These are phyloP conservation scores for Bombus superbus DNA, from an alignment of 1,140 invertebrate species.

Conservation along the genomic window DNA sequence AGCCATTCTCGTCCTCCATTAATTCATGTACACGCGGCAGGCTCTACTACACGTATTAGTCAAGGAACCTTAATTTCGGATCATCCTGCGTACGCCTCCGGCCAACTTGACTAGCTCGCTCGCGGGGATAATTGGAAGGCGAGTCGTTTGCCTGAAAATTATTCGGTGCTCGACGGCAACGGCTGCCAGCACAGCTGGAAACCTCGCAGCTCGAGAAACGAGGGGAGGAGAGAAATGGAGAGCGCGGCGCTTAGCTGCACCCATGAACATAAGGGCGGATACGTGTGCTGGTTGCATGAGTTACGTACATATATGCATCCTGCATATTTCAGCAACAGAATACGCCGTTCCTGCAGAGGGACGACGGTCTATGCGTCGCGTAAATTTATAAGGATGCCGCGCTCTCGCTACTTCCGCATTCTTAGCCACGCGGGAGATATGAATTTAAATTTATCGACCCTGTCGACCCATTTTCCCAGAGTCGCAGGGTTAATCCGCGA, in stretches of 20 bases:
- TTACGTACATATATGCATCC: neutral
- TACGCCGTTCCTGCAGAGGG: neutral
- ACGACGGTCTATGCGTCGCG: slow-evolving; percentile 2
- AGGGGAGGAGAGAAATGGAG: neutral
- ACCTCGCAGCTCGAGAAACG: neutral
- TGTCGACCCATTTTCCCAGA: slow-evolving; percentile 42
- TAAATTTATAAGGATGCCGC: slow-evolving; percentile 59
- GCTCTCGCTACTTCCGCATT: slow-evolving; percentile 38
- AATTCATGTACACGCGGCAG: no score
- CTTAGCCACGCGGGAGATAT: slow-evolving; percentile 61
- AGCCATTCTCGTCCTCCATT: no score
- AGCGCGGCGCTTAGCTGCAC: neutral
- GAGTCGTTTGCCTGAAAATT: neutral
- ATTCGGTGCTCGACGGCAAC: neutral
- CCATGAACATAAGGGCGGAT: neutral
- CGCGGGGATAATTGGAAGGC: neutral
- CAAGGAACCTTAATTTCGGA: no score
- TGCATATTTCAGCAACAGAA: slow-evolving; percentile 53
- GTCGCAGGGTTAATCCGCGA: neutral
- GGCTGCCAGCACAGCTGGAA: neutral
- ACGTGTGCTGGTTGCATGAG: neutral
- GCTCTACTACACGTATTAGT: no score
- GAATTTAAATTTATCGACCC: slow-evolving; percentile 63
- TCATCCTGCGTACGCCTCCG: no score
- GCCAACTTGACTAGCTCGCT: neutral